Evolutionary conservation across 2,113 vertebrate genomes (phyloP), one percentile per base, ranked within the genome.

Genomic region (Gasterosteus aculeatus): DNA sequence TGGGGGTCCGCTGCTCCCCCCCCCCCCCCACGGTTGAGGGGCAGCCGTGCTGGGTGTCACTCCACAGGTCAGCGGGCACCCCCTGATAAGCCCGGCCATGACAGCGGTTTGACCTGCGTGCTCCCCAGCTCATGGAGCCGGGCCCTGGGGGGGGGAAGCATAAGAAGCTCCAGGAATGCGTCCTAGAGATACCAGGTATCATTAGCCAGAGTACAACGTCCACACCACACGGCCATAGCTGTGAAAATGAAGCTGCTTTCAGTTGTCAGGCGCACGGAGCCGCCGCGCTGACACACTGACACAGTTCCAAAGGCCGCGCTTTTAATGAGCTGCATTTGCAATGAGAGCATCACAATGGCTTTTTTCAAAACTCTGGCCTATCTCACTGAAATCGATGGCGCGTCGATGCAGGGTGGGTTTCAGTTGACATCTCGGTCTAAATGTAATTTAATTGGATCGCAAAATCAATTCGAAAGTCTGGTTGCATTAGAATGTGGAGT

Each of bases 71-170:
- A 91, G 84, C 84, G 69, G 81, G 10, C 70, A 58, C 51, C 91
- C 93, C 38, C 94, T 93, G 96, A 98, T 97, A 97, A 98, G 96
- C 88, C 70, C 69, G 80, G 84, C 88, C 93, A 93, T 95, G 94
- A 93, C 94, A 80, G 94, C 16, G 18, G 3, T 88, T 92, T 92
- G 93, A 90, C 94, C 88, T 83, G 80, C 39, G 69, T 67, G 83
- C 77, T 71, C 64, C 53, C 7, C 69, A 38, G 74, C 76, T 70
- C 22, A 15, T 74, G 65, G 42, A 26, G 63, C 53, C 76, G 18
- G 54, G 29, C 69, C 77, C 69, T 18, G 1, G 29, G 73, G 86
- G 81, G 83, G 78, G 9, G 60, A 33, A 14, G 83, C 4, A 92
- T 91, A 89, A 90, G 88, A 70, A 61, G 74, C 76, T 72, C 67